Evolutionary conservation across 1,140 invertebrate genomes (phyloP), one percentile per base, ranked within the genome.

Genomic region (Heliconius melpomene): DNA sequence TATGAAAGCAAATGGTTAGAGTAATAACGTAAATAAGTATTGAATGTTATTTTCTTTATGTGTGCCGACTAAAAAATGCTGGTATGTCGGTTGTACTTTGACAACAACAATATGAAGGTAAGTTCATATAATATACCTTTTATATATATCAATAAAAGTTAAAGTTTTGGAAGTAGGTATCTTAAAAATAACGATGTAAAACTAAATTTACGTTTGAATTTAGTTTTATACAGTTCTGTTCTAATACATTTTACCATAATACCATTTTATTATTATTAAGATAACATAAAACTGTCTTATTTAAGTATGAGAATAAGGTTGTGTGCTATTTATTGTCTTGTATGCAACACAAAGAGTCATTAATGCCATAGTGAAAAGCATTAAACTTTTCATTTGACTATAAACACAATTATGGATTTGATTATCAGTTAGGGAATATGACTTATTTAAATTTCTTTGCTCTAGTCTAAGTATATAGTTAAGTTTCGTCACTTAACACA

Each of bases 21-120:
- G 60, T 77, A 72, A 79, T 74, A 83, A 73, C 77, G 82, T 79
- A 72, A 71, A 75, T 75, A 36, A 70, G 57, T 75, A 60, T 79
- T 46, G n/a, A 73, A 75, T 79, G 72, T 75, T 81, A 74, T 78
- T 78, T 80, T 75, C 57, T 60, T 54, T 74, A 60, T 71, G 77
- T 79, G 72, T 81, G 50, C 75, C 40, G 74, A 81, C 72, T 46
- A 81, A 83, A 66, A 79, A 77, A 85, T 82, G 83, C 40, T 84
- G 70, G 78, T 77, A 78, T 72, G 60, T 78, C 71, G 78, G 70
- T 80, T 79, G 72, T 57, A 60, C 76, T 46, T 57, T 79, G 79
- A 77, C 60, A 75, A 79, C 76, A 38, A 71, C 74, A 80, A 20
- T 16, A 78, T 78, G 73, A 79, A 85, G 81, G 84, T 85, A 74